A percentile compares a stretch with the other conserved stretches of the same genome.
Evolutionary conservation across 1,140 invertebrate species (phyloP).

Genomic region (Bombus superbus): DNA sequence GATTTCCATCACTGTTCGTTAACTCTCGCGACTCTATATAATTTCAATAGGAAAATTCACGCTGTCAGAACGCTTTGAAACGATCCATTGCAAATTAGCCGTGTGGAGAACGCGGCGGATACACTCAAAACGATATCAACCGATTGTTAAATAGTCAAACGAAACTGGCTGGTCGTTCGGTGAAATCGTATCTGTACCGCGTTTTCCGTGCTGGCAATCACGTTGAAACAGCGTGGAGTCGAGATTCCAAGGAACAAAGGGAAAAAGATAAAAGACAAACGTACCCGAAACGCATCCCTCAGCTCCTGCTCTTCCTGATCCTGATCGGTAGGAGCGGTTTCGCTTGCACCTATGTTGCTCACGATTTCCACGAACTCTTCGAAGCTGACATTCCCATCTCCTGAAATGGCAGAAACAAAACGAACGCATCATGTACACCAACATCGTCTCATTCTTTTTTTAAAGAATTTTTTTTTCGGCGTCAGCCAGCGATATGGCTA

Average conservation of each 20-base stretch:
- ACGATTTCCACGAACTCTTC: constrained; percentile 96
- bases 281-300: constrained; percentile 92
- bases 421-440: neutral
- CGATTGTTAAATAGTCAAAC: constrained; percentile 11
- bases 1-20: neutral
- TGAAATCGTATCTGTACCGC: neutral
- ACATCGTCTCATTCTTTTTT: neutral
- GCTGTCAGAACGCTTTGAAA: neutral
- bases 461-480: neutral
- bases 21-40: neutral
- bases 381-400: constrained; percentile 95
- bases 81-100: neutral
- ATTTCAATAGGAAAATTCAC: neutral
- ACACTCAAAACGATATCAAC: neutral
- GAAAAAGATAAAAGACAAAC: constrained; percentile 55
- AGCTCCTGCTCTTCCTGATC: constrained; percentile 92
- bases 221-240: neutral
- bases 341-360: constrained; percentile 89
- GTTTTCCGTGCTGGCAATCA: constrained; percentile 11
- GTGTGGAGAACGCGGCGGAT: neutral
- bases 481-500: neutral
- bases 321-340: constrained; percentile 85
- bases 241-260: constrained; percentile 21
- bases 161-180: too few species aligned
- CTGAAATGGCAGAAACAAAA: constrained; percentile 78